A percentile compares a stretch with the other conserved stretches of the same genome.
phyloP scores from a whole-genome alignment of 2,888 invertebrate species.

The Acanthosepion esculentum region DNA sequence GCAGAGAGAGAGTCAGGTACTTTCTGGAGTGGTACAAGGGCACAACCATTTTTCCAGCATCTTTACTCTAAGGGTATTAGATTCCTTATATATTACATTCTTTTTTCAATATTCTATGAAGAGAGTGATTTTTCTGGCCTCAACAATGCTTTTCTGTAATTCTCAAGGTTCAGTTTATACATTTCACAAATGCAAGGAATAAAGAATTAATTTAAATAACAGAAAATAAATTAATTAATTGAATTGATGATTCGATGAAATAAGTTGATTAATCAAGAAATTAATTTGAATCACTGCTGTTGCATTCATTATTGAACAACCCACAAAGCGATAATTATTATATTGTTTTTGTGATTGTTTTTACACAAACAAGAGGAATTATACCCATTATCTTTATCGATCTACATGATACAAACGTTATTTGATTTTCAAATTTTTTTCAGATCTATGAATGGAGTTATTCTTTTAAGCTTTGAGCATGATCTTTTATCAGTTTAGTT shows the following conservation, averaged over 20 bases:
- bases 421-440: neutral
- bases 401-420: neutral
- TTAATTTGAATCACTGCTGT: neutral
- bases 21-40: too few relatives aligned
- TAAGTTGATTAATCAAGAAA: neutral
- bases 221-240: neutral
- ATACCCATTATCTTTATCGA: neutral
- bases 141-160: neutral
- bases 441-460: neutral
- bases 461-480: neutral
- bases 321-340: neutral
- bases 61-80: too few relatives aligned
- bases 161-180: neutral
- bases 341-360: neutral
- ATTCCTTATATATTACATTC: neutral
- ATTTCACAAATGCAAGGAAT: neutral
- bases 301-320: neutral
- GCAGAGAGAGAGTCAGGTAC: too few relatives aligned
- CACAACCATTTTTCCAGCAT: too few relatives aligned
- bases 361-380: neutral
- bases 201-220: neutral
- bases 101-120: neutral
- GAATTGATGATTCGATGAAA: neutral
- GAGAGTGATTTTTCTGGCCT: neutral
- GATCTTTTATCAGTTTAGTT: too few relatives aligned